phyloP scores from a whole-genome alignment of 2,797 vertebrate genomes.

The Mus caroli region DNA sequence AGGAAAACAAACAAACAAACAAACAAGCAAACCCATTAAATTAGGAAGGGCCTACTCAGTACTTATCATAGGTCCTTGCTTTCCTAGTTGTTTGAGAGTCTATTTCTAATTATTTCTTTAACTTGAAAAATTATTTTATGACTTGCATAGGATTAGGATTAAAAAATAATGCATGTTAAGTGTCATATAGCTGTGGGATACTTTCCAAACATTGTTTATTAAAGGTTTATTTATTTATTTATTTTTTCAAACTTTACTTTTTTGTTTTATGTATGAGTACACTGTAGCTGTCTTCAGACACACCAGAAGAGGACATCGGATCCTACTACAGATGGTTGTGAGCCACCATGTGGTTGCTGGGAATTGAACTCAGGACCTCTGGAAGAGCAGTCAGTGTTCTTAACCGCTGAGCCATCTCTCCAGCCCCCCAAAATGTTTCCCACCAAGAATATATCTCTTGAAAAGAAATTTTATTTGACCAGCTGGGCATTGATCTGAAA shows the following conservation, averaged over 20 bases:
- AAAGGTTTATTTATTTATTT: background rate
- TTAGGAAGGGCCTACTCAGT: background rate
- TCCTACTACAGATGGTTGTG: background rate
- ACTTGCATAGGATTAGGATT: background rate
- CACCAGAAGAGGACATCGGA: background rate
- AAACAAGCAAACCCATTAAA: background rate
- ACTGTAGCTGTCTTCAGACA: background rate
- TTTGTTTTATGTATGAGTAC: background rate
- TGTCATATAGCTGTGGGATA: background rate
- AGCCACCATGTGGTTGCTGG: background rate
- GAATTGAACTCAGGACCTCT: background rate
- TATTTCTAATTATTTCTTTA: conserved; percentile 55
- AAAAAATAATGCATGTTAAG: background rate
- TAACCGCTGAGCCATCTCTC: background rate
- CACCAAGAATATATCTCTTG: background rate
- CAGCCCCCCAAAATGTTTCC: background rate
- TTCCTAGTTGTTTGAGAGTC: conserved; percentile 27
- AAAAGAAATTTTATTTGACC: conserved; percentile 16
- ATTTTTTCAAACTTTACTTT: no score
- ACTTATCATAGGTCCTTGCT: conserved; percentile 18
- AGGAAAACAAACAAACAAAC: background rate
- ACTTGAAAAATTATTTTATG: conserved; percentile 40
- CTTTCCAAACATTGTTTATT: background rate
- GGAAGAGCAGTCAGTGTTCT: background rate
- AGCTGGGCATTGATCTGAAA: background rate